Base-by-base conservation (phyloP, 2,797 vertebrate genomes). In the Peromyscus nudipes region DNA sequence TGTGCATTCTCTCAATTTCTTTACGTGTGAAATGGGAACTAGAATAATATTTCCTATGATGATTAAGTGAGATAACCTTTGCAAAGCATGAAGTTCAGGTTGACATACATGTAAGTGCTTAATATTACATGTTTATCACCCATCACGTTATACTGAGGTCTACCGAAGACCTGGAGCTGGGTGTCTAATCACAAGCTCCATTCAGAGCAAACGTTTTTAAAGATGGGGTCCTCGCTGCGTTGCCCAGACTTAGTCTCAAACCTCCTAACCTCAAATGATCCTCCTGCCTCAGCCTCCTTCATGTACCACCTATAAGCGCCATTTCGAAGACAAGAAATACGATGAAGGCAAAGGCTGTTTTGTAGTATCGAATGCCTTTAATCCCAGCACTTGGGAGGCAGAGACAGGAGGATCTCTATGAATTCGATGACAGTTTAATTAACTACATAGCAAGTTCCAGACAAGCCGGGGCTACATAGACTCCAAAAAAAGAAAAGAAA, bases 11-110 rank as follows among this genome's bases (percentile, higher is more conserved):
- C 65, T 77, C 86, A 23, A 80, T 83, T 96, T 95, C 91, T 79
- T 96, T 65, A 67, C 65, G 49, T 43, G 46, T 91, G 80, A 95
- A 96, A 89, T 65, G 88, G 34, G 46, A 89, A 31, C 89, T 92
- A 40, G 71, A 96, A 96, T 40, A 71, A 55, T 67, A 62, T 82
- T 73, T 71, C 17, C 55, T 85, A 75, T 85, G 91, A 79, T n/a
- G 3, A 76, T 46, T 94, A 75, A 92, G 79, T 65, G 82, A 81
- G 81, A 55, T 93, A 73, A 65, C 65, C 4, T 37, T 21, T 37
- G n/a, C 37, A 69, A 89, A 80, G 71, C 19, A 57, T 29, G 9
- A 80, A 43, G 82, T 83, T 79, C 89, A 83, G 76, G 40, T 55
- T 46, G 19, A 91, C 8, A 76, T 64, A 79, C 49, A 64, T 49